Conservation (phyloP, 2,888 invertebrate genomes). For the Microchrysa polita region DNA sequence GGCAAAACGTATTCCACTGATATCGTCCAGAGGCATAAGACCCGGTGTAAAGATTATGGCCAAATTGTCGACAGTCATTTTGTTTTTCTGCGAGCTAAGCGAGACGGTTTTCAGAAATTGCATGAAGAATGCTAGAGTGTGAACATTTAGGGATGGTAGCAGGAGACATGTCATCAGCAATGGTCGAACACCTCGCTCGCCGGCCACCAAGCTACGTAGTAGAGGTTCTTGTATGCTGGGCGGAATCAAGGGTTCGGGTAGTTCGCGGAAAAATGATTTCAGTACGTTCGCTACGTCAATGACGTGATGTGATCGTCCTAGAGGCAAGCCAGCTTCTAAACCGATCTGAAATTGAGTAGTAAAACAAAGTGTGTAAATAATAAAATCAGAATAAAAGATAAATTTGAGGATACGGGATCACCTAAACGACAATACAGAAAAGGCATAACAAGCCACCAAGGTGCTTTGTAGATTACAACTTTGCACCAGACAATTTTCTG, state of each 20-base stretch:
- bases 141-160: constrained; percentile 79
- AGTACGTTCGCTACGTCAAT: constrained; percentile 87
- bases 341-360: constrained; percentile 67
- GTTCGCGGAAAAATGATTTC: constrained; percentile 84
- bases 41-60: constrained; percentile 88
- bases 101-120: constrained; percentile 70
- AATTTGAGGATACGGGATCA: too few relatives aligned
- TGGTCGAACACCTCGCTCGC: constrained; percentile 67
- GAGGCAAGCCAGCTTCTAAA: constrained; percentile 76
- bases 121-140: constrained; percentile 84
- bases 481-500: too few relatives aligned
- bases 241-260: constrained; percentile 87
- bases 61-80: constrained; percentile 85
- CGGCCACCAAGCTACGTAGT: constrained; percentile 72
- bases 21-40: constrained; percentile 80
- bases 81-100: constrained; percentile 74
- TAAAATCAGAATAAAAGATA: too few relatives aligned
- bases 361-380: too few relatives aligned
- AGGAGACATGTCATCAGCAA: constrained; percentile 75
- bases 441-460: too few relatives aligned
- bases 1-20: constrained; percentile 72
- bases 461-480: too few relatives aligned
- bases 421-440: too few relatives aligned
- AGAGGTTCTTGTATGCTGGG: constrained; percentile 76
- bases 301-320: constrained; percentile 78